These are phyloP conservation scores for Epizoanthus fatuus DNA, from an alignment of 92 coral and sea anemone species.

Conservation along the genomic window DNA sequence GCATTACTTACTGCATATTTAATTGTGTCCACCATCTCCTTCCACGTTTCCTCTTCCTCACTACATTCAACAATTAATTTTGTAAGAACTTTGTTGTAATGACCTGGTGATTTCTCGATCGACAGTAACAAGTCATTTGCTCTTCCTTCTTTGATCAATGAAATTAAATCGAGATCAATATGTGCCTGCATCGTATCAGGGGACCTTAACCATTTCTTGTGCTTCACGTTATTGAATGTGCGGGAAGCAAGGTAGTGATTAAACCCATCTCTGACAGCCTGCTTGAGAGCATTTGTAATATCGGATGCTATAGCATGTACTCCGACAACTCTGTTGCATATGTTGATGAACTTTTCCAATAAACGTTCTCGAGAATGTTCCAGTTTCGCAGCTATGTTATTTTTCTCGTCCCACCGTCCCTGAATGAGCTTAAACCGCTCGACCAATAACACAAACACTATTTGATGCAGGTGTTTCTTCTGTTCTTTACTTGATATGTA, in stretches of 20 bases:
- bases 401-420: background rate
- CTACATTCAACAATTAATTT: background rate
- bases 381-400: background rate
- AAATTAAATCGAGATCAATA: background rate
- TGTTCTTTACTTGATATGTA: background rate
- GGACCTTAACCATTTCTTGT: background rate
- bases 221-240: background rate
- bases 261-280: background rate
- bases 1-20: background rate
- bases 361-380: background rate
- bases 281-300: background rate
- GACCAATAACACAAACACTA: background rate
- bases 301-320: background rate
- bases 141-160: background rate
- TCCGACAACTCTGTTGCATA: background rate
- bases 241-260: background rate
- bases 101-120: background rate
- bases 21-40: background rate
- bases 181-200: background rate
- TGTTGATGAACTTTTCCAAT: background rate
- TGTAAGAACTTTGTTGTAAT: background rate
- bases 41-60: background rate
- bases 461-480: slow-evolving; percentile 1
- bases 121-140: background rate
- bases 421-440: background rate